phyloP scores from a whole-genome alignment of 2,888 invertebrate species.

The Zonitis immaculata region DNA sequence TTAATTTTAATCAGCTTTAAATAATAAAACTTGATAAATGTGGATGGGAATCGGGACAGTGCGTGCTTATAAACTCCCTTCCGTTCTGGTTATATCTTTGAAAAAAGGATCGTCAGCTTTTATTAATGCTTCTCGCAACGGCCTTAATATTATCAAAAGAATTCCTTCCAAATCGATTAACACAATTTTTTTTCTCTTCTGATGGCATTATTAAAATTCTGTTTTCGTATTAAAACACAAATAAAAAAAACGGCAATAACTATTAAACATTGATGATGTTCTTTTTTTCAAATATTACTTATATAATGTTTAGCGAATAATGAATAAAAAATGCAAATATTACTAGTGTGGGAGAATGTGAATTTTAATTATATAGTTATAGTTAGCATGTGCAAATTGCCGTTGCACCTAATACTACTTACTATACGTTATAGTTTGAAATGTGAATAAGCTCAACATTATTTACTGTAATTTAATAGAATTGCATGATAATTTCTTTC shows the following conservation, averaged over 20 bases:
- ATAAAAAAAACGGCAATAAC: no score
- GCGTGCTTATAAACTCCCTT: constrained; percentile 31
- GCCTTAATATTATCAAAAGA: neutral
- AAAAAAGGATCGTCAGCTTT: constrained; percentile 1
- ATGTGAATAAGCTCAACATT: neutral
- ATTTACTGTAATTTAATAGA: neutral
- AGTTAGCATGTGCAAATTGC: neutral
- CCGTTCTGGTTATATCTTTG: constrained; percentile 28
- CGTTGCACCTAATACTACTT: no score
- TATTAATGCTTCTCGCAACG: neutral
- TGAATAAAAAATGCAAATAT: neutral
- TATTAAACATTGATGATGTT: neutral
- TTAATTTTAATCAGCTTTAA: constrained; percentile 25
- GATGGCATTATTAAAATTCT: no score
- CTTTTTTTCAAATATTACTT: neutral
- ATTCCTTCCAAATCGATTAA: no score
- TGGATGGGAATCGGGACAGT: constrained; percentile 29
- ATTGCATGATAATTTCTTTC: neutral
- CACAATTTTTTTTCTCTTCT: no score
- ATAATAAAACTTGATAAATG: constrained; percentile 28
- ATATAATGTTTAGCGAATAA: neutral
- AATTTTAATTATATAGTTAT: no score
- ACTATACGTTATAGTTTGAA: no score
- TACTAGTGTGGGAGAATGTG: neutral
- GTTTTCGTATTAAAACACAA: no score